These are phyloP conservation scores for Pampus argenteus DNA, from an alignment of 2,797 vertebrate species.

Conservation along the genomic window DNA sequence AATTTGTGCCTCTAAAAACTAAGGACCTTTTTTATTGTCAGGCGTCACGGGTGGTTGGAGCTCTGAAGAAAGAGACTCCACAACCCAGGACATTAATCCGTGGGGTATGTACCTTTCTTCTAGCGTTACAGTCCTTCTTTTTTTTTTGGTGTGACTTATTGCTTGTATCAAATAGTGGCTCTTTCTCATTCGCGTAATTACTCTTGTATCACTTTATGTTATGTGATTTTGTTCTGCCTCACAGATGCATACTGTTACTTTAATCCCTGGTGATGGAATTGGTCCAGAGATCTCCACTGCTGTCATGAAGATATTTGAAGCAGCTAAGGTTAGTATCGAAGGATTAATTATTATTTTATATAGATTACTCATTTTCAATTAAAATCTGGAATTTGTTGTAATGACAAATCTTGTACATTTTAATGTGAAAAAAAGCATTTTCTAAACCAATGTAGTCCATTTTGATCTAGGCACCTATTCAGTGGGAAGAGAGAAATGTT, in stretches of 20 bases:
- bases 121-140: neutral
- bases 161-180: neutral
- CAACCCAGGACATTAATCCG: constrained; percentile 87
- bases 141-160: neutral
- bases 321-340: constrained; percentile 88
- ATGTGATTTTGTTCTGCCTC: constrained; percentile 47
- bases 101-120: constrained; percentile 72
- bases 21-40: constrained; percentile 65
- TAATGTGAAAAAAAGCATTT: neutral
- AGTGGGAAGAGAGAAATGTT: constrained; percentile 96
- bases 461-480: constrained; percentile 88
- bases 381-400: neutral
- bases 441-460: neutral
- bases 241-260: constrained; percentile 93
- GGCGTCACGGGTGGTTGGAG: constrained; percentile 89
- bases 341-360: neutral
- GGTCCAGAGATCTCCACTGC: constrained; percentile 95
- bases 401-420: neutral
- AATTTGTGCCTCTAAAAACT: neutral
- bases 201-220: neutral
- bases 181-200: neutral
- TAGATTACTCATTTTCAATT: neutral
- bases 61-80: constrained; percentile 85
- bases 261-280: constrained; percentile 99
- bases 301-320: constrained; percentile 96